Percentiles rank a stretch among this genome's conserved stretches.
These are phyloP conservation scores for Penelope pileata DNA, from an alignment of 2,113 vertebrate species.

Conservation along the genomic window DNA sequence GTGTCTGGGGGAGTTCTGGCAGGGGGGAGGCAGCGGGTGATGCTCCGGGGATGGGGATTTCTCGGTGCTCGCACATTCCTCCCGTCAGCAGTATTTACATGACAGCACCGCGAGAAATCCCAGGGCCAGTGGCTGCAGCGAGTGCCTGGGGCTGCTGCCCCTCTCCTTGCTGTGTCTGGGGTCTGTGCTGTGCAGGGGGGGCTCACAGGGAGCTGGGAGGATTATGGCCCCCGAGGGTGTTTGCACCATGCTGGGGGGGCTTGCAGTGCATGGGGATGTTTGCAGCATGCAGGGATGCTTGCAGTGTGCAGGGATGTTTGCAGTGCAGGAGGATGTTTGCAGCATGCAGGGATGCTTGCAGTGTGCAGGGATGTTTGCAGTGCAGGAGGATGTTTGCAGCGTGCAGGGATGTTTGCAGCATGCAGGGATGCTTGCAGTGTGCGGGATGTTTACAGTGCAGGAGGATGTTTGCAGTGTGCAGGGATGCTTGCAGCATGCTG, in stretches of 20 bases:
- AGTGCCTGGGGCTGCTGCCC: no score
- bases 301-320: no score
- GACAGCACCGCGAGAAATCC: neutral
- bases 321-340: no score
- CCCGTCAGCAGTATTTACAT: neutral
- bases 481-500: accelerated
- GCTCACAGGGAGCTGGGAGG: no score
- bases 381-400: neutral
- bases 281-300: no score
- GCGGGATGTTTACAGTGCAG: no score
- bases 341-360: no score
- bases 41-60: neutral
- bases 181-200: no score
- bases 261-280: neutral
- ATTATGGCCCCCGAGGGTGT: no score
- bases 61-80: neutral
- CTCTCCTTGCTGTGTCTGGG: neutral
- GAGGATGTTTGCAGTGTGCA: neutral
- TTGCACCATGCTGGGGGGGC: neutral
- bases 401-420: accelerated
- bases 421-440: no score
- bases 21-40: neutral
- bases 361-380: no score
- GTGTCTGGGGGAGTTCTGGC: neutral
- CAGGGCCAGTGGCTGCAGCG: neutral